These are phyloP conservation scores for Raja brachyura DNA, from an alignment of 2,113 vertebrate species.

Conservation along the genomic window DNA sequence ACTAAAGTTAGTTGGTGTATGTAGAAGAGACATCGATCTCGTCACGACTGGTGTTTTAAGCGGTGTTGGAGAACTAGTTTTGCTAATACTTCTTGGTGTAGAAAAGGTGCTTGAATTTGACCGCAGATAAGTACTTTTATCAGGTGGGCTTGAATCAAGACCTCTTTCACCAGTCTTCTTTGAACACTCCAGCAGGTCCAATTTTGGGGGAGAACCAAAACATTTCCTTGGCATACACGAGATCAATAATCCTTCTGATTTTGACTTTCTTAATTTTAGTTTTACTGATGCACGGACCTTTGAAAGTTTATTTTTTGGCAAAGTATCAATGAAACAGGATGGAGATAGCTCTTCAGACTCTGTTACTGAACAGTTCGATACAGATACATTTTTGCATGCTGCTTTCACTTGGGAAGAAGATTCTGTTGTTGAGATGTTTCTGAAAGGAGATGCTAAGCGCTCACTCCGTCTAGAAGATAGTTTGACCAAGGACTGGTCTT, in stretches of 20 bases:
- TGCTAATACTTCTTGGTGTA: slow-evolving; percentile 28
- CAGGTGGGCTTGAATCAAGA: neutral
- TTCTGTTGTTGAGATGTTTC: neutral
- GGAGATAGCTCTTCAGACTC: neutral
- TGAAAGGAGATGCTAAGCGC: neutral
- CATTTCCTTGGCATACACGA: slow-evolving; percentile 43
- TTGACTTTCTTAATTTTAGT: neutral
- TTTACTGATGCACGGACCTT: neutral
- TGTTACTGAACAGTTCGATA: neutral
- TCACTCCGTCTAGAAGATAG: neutral
- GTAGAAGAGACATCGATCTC: neutral
- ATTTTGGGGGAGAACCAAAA: slow-evolving; percentile 39
- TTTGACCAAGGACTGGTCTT: neutral
- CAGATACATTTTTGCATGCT: neutral
- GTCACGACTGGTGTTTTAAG: slow-evolving; percentile 31
- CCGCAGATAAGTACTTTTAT: neutral
- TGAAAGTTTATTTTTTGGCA: neutral
- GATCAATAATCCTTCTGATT: neutral
- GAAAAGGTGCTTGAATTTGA: neutral
- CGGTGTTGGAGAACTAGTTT: neutral
- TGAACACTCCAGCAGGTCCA: slow-evolving; percentile 48
- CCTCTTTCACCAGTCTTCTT: slow-evolving; percentile 42
- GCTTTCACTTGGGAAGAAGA: neutral
- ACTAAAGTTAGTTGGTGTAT: slow-evolving; percentile 42
- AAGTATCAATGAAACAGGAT: neutral